Evolutionary conservation across 2,888 invertebrate species (phyloP), one percentile per base, ranked within the genome.

Genomic region (Chironomus riparius): DNA sequence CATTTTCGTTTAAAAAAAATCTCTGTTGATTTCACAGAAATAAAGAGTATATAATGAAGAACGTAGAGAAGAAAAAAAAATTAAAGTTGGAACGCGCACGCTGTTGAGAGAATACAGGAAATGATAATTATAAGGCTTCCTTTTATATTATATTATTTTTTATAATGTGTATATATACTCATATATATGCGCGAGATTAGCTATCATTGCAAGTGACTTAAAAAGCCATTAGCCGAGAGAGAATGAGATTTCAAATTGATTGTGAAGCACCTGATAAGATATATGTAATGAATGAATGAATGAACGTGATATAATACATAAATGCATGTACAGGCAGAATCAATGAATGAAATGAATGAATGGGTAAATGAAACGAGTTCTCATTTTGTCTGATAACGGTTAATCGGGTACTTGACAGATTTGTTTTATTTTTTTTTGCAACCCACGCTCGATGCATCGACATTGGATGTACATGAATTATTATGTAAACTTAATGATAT

Each of bases 1-100:
- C 76, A 76, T 76, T 76, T 76, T 76, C 69, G 62, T 56, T 76
- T n/a, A 47, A 74, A 74, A 74, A 47, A 73, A 61, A 65, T 65
- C 65, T 65, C 65, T 65, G 61, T 62, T 72, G 72, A 74, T 74
- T 68, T 68, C 68, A 72, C 65, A 61, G 47, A 74, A 65, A 74
- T 62, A 12, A 18, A 18, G 47, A 62, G 24, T 22, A 72, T 22
- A 72, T 47, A 15, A 21, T 47, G n/a, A 48, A 70, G 38, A 21
- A n/a, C 47, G 50, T 24, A 15, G 50, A 56, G 56, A 56, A 56
- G 18, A 56, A 56, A 56, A 56, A 56, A 56, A 56, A 38, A 38
- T 10, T 38, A 38, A 56, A 15, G 56, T 56, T 56, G 56, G 56
- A 56, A 56, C 56, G 56, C 56, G 56, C 56, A 56, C 56, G 56